Evolutionary conservation across 2,113 vertebrate species (phyloP), one percentile per base, ranked within the genome.

Genomic region (Uria lomvia): DNA sequence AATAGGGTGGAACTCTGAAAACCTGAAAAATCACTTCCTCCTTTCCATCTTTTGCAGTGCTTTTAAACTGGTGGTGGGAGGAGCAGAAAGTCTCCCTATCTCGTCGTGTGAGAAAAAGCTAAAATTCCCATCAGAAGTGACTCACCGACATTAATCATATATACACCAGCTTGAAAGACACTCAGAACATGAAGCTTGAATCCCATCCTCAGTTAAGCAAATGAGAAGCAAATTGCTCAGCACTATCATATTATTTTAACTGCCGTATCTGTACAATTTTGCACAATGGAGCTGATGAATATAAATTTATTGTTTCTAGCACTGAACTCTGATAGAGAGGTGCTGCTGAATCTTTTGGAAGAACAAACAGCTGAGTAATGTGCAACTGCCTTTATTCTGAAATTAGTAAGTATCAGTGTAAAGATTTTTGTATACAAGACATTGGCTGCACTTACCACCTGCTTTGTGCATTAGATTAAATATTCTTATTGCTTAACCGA

Each of bases 81-180:
- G 88, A 92, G 91, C 49, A 72, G 66, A 96, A 95, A 92, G 49
- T 72, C 86, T 96, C 43, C 62, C 74, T 84, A 52, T 74, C 79
- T 74, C 34, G 2, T 73, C 10, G 2, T 78, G 73, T 75, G 70
- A 94, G 80, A 86, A 92, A 95, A 94, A 95, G 79, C 22, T 19
- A 82, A 91, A 96, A 95, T 90, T 90, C 94, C 76, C 65, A 94
- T 65, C 83, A 88, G 84, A 95, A 95, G 76, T 96, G 96, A 97
- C 95, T 97, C 96, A 97, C 72, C 53, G 1, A 79, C 83, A 82
- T 94, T 96, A 96, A 97, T 95, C 94, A 97, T 66, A 94, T 84
- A 96, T 85, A 94, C 32, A 95, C 8, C 89, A 96, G 91, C 96
- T 42, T 96, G 94, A 97, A 94, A 95, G 62, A 70, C 84, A 81